phyloP scores from a whole-genome alignment of 2,888 invertebrate genomes.

The Chironomus tentans region DNA sequence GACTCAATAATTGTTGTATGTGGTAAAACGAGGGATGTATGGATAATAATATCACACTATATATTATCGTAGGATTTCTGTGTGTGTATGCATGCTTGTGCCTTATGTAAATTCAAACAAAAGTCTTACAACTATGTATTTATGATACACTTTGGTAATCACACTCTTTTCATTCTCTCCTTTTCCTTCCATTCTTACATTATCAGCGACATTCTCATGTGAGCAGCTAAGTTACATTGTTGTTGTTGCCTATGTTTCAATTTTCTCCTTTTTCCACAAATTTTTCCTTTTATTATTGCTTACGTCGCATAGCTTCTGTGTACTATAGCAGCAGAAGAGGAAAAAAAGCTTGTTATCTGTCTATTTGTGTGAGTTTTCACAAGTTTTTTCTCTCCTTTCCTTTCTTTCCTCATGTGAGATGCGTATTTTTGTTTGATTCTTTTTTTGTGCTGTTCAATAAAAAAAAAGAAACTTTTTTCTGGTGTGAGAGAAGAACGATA shows the following conservation, averaged over 20 bases:
- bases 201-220: slow-evolving; percentile 19
- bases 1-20: slow-evolving; percentile 22
- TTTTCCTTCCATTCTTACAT: background rate
- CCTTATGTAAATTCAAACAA: background rate
- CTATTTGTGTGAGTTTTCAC: background rate
- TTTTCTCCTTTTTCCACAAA: slow-evolving; percentile 10
- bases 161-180: background rate
- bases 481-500: background rate
- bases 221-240: background rate
- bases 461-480: background rate
- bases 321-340: background rate
- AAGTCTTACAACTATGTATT: background rate
- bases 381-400: background rate
- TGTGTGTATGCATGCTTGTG: background rate
- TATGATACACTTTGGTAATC: too few relatives aligned
- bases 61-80: background rate
- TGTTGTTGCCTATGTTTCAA: slow-evolving; percentile 24
- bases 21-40: background rate
- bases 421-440: slow-evolving; percentile 9
- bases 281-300: slow-evolving; percentile 6
- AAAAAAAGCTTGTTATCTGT: slow-evolving; percentile 1
- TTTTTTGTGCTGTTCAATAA: background rate
- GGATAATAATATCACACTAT: background rate
- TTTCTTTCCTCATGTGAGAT: slow-evolving; percentile 5
- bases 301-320: background rate